phyloP scores from a whole-genome alignment of 1,140 invertebrate species.

The Heliconius nattereri region DNA sequence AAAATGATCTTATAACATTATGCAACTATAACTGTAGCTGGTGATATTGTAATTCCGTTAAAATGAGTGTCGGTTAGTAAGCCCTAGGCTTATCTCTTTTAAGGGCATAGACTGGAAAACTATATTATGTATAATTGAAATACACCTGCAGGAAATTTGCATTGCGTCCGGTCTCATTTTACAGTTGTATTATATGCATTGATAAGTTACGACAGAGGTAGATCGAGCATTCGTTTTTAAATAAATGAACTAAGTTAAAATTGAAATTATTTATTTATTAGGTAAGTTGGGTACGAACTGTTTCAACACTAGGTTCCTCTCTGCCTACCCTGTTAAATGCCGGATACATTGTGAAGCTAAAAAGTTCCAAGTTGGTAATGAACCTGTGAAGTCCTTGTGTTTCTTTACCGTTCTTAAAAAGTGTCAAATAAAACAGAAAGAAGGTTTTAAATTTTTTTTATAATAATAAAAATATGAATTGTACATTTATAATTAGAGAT shows the following conservation, averaged over 20 bases:
- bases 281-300: too few species aligned
- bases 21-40: background rate
- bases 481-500: slow-evolving; percentile 15
- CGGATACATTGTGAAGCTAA: too few species aligned
- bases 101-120: background rate
- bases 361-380: too few species aligned
- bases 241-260: too few species aligned
- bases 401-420: background rate
- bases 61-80: background rate
- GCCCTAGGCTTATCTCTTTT: background rate
- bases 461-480: background rate
- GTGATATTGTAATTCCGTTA: background rate
- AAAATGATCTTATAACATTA: background rate
- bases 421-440: background rate
- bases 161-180: slow-evolving; percentile 18
- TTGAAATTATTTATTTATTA: too few species aligned
- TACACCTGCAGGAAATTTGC: slow-evolving; percentile 26
- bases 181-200: background rate
- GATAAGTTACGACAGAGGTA: background rate
- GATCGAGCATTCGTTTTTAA: background rate
- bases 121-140: slow-evolving; percentile 1
- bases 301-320: too few species aligned
- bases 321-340: too few species aligned
- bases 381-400: background rate
- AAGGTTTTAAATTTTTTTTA: background rate